These are phyloP conservation scores for Procavia capensis DNA, from an alignment of 2,113 vertebrate genomes.

Conservation along the genomic window DNA sequence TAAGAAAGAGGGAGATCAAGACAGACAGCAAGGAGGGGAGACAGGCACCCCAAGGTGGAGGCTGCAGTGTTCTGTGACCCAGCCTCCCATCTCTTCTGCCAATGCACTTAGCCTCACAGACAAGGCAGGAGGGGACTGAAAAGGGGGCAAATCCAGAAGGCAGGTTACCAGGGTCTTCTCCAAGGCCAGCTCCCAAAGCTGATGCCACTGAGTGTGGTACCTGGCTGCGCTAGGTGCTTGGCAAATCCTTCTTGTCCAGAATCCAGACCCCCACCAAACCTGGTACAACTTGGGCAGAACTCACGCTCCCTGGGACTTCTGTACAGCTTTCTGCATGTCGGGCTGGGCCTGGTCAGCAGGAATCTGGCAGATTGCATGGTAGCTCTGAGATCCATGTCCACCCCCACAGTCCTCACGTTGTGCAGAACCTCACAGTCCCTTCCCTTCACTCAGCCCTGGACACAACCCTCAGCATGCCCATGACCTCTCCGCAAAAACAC, in stretches of 20 bases:
- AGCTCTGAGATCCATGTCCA: background rate
- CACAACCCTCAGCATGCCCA: background rate
- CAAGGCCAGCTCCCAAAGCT: background rate
- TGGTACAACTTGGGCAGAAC: background rate
- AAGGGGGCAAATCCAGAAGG: background rate
- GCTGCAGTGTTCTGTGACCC: background rate
- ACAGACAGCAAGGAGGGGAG: background rate
- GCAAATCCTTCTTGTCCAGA: background rate
- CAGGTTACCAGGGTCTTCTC: background rate
- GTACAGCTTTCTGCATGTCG: background rate
- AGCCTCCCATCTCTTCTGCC: background rate
- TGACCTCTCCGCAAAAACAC: background rate
- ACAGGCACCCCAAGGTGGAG: background rate
- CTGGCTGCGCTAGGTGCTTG: background rate
- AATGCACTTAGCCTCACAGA: background rate
- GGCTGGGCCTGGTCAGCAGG: background rate
- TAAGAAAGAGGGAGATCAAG: background rate
- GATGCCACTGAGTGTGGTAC: background rate
- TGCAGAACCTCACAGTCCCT: background rate
- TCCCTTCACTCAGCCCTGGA: background rate
- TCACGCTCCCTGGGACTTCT: background rate
- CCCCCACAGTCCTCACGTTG: background rate
- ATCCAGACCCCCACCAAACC: background rate
- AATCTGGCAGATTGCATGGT: background rate
- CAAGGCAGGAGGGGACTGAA: background rate